Evolutionary conservation across 1,140 invertebrate genomes (phyloP), one percentile per base, ranked within the genome.

Genomic region (Eumaeus atala): DNA sequence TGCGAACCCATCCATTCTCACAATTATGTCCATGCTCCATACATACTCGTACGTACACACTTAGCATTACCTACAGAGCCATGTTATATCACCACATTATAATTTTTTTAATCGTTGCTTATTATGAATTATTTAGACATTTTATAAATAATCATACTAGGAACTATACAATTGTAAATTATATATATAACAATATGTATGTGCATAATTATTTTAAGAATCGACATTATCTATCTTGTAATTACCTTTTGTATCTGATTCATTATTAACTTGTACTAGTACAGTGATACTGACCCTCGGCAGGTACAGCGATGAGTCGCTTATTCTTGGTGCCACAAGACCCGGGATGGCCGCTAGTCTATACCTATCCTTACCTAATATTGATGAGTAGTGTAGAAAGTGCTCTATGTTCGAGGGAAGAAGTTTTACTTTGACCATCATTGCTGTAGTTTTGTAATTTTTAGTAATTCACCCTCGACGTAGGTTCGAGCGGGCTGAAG

Each of bases 351-450:
- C 17, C 38, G 54, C 47, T 6, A 55, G 1, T n/a, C 36, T 49
- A 54, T 64, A 56, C 9, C 55, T 36, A 42, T 64, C 62, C 50
- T 60, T 64, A 4, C 62, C 58, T 34, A 64, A 37, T 48, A 37
- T 33, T 35, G 11, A 17, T 48, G 9, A 65, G 56, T 1, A 54
- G 47, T 36, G 54, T 61, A 8, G 63, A 56, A 1, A 59, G 57
- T 54, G 48, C n/a, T 35, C 9, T 37, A 2, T 50, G 18, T 61
- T 59, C n/a, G 63, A 18, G 0, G 59, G 59, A 28, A 61, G 16
- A 36, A 62, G 57, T 62, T n/a, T 54, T 61, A 35, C 63, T 66
- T 53, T 66, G 54, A 1, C 59, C 63, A 7, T 66, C 57, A 54
- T 61, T 62, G n/a, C 33, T 9, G 34, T 59, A 61, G 36, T 50